Conservation (phyloP, 2,797 vertebrate genomes). For the Diplodus puntazzo region DNA sequence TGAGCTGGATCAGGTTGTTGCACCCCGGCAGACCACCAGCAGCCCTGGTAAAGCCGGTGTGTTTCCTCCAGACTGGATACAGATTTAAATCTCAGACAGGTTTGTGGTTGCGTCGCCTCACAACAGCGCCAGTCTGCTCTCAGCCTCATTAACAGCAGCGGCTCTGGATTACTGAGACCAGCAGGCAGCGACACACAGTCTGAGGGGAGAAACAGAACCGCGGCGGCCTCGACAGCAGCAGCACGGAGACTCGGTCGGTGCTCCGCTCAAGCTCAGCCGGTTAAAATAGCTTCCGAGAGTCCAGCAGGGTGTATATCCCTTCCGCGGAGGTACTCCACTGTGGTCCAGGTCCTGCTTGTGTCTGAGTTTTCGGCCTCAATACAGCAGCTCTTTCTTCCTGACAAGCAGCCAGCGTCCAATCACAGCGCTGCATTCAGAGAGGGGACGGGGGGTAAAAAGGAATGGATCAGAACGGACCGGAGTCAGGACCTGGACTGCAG, state of each 20-base stretch:
- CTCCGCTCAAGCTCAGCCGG: background rate
- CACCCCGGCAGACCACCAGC: background rate
- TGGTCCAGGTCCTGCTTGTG: constrained; percentile 38
- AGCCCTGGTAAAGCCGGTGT: constrained; percentile 14
- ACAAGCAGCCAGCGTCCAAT: constrained; percentile 76
- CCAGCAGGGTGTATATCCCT: constrained; percentile 2
- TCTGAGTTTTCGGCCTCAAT: constrained; percentile 74
- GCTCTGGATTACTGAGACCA: constrained; percentile 51
- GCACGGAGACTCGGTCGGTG: background rate
- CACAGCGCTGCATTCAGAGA: constrained; percentile 49
- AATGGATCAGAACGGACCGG: constrained; percentile 45
- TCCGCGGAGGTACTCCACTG: constrained; percentile 11
- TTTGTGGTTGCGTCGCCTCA: constrained; percentile 40
- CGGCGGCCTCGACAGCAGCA: constrained; percentile 40
- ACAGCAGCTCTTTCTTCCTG: constrained; percentile 80
- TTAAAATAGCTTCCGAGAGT: constrained; percentile 6
- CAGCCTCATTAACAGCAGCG: constrained; percentile 37
- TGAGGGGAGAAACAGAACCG: constrained; percentile 12
- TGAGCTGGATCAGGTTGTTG: no score
- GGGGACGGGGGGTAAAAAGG: constrained; percentile 54
- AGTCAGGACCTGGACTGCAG: constrained; percentile 21
- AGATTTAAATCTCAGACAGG: constrained; percentile 38
- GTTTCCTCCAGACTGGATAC: constrained; percentile 12
- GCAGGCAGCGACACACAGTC: constrained; percentile 40
- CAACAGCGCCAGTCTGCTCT: constrained; percentile 31